Evolutionary conservation across 2,888 invertebrate genomes (phyloP).

Genomic region (Drosophila affinis): DNA sequence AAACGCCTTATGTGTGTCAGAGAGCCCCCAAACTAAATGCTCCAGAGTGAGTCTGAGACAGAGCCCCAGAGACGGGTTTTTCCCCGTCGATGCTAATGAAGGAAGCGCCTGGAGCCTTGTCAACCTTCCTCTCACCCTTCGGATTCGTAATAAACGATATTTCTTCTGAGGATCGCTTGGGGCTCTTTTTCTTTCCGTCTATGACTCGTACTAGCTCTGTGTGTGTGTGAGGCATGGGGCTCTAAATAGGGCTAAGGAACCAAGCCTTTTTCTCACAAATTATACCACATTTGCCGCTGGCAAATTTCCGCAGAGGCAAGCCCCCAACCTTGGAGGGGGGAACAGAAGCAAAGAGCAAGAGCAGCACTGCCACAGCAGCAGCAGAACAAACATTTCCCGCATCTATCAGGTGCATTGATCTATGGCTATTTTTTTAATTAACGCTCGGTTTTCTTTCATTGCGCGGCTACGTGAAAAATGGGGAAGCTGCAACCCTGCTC

Average conservation of each 20-base stretch:
- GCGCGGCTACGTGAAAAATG: constrained; percentile 66
- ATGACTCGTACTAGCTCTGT: neutral
- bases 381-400: constrained; percentile 54
- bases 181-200: constrained; percentile 31
- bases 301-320: constrained; percentile 18
- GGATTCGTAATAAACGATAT: neutral
- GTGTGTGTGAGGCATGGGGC: constrained; percentile 8
- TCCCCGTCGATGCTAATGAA: constrained; percentile 67
- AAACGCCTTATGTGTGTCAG: constrained; percentile 68
- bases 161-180: constrained; percentile 17
- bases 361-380: neutral
- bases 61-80: constrained; percentile 17
- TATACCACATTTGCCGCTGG: constrained; percentile 64
- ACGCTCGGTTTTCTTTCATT: constrained; percentile 78
- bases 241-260: constrained; percentile 45
- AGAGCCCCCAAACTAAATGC: constrained; percentile 19
- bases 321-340: neutral
- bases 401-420: constrained; percentile 80
- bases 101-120: constrained; percentile 72
- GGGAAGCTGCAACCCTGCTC: constrained; percentile 3
- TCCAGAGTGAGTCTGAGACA: neutral
- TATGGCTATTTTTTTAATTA: constrained; percentile 78
- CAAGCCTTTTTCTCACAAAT: constrained; percentile 57
- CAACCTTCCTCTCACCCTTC: constrained; percentile 36
- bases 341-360: neutral